Base-by-base conservation (phyloP, 2,113 vertebrate genomes). In the Catagonus wagneri region DNA sequence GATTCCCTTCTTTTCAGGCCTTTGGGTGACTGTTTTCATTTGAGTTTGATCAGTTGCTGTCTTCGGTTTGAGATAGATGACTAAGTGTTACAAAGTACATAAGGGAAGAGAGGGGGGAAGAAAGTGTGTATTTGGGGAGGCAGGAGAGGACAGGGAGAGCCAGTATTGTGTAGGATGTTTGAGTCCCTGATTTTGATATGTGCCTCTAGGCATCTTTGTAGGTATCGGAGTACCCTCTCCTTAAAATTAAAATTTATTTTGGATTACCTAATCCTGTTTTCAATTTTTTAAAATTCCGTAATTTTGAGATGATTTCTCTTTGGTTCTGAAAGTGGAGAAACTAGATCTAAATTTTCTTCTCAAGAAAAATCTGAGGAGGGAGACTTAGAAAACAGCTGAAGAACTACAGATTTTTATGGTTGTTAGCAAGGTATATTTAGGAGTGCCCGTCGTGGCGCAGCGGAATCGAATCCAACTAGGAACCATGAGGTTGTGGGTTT, bases 1-100 rank as follows among this genome's bases (percentile, higher is more conserved):
- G 76, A 81, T 75, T 92, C 61, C 74, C n/a, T 89, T 11, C 54
- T 88, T 90, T 96, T 90, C 88, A 87, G n/a, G 58, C 29, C 23
- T 56, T 71, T 71, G 29, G 34, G 19, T 79, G 63, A 83, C 75
- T 69, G n/a, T 50, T 86, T 36, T 89, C 56, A 23, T 86, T 83
- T 92, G 78, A 93, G 34, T 90, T 91, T 78, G 65, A 95, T 81
- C 65, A 50, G 1, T 94, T 91, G 78, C 54, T 89, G 15, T 52
- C 65, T 92, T 92, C 44, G 16, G 17, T 60, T 86, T 93, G 90
- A 93, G 44, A 71, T 32, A 50, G 69, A 58, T 52, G 84, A 86
- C 75, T 65, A 83, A 94, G 68, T 3, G 79, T 79, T 88, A 76
- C 78, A 75, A 91, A 89, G 71, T 65, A 58, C 69, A 39, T 81